A percentile compares a stretch with the other conserved stretches of the same genome.
Conservation (phyloP, 2,113 vertebrate genomes). For the Promerops cafer region DNA sequence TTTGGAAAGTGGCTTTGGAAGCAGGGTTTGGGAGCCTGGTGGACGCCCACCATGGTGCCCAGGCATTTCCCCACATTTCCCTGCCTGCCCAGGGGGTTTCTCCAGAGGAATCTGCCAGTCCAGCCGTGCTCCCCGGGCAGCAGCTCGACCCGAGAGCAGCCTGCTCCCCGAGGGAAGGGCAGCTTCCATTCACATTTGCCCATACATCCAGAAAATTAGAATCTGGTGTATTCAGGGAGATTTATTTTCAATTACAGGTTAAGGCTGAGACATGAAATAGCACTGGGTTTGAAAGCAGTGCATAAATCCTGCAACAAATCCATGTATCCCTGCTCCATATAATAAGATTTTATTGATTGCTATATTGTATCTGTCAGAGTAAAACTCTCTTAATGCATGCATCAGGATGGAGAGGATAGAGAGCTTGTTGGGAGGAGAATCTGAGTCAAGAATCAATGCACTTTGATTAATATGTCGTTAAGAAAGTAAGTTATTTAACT, state of each 20-base stretch:
- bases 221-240: conserved; percentile 42
- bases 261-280: conserved; percentile 56
- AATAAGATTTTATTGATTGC: conserved; percentile 66
- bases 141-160: background rate
- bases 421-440: conserved; percentile 29
- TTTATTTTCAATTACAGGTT: conserved; percentile 72
- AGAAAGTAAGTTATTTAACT: conserved; percentile 68
- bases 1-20: background rate
- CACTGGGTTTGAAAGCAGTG: conserved; percentile 2
- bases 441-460: conserved; percentile 45
- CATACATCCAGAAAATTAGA: conserved; percentile 38
- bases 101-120: background rate
- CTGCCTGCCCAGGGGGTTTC: background rate
- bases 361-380: conserved; percentile 65
- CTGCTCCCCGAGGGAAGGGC: background rate
- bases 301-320: conserved; percentile 59
- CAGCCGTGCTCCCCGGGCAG: background rate
- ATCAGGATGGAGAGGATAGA: conserved; percentile 46
- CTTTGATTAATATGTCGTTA: conserved; percentile 64
- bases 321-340: conserved; percentile 58
- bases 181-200: conserved; percentile 1
- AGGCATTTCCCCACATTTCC: background rate
- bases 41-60: background rate
- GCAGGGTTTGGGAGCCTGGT: accelerated
- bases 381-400: conserved; percentile 60